Evolutionary conservation across 2,888 invertebrate genomes (phyloP).

Genomic region (Lycaena phlaeas): DNA sequence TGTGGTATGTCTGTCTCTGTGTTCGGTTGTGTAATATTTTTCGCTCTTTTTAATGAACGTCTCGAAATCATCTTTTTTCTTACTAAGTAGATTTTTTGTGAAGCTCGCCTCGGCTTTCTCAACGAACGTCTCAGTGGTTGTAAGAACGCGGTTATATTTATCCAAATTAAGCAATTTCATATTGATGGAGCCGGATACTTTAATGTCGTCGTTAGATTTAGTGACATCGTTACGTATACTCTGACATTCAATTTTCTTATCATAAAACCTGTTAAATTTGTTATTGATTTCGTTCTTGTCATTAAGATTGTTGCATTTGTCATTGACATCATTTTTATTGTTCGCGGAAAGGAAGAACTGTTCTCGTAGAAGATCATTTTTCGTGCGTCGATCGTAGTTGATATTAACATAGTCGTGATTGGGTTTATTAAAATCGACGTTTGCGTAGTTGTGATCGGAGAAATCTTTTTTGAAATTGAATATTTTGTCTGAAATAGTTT

Average conservation of each 20-base stretch:
- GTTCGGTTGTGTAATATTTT: slow-evolving; percentile 51
- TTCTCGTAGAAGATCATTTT: slow-evolving; percentile 52
- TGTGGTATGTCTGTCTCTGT: slow-evolving; percentile 40
- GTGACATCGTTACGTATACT: slow-evolving; percentile 56
- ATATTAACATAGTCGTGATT: slow-evolving; percentile 24
- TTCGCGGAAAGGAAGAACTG: slow-evolving; percentile 38
- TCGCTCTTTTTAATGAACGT: slow-evolving; percentile 63
- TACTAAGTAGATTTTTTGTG: slow-evolving; percentile 44
- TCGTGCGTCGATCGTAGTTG: slow-evolving; percentile 33
- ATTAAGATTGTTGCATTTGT: slow-evolving; percentile 19
- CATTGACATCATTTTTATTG: slow-evolving; percentile 15
- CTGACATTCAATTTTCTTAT: slow-evolving; percentile 60
- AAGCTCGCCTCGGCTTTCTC: slow-evolving; percentile 53
- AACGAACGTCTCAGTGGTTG: slow-evolving; percentile 54
- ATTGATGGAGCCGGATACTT: slow-evolving; percentile 52
- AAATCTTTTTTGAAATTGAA: slow-evolving; percentile 62
- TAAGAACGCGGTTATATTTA: slow-evolving; percentile 53
- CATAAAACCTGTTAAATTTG: slow-evolving; percentile 38
- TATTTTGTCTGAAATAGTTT: slow-evolving; percentile 51
- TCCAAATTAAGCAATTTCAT: slow-evolving; percentile 57
- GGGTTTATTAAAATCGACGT: slow-evolving; percentile 35
- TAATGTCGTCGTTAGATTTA: slow-evolving; percentile 47
- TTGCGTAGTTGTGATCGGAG: slow-evolving; percentile 52
- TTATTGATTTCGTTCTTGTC: slow-evolving; percentile 53
- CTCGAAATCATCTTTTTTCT: slow-evolving; percentile 47